Evolutionary conservation across 2,113 vertebrate genomes (phyloP).

Genomic region (Callithrix jacchus): DNA sequence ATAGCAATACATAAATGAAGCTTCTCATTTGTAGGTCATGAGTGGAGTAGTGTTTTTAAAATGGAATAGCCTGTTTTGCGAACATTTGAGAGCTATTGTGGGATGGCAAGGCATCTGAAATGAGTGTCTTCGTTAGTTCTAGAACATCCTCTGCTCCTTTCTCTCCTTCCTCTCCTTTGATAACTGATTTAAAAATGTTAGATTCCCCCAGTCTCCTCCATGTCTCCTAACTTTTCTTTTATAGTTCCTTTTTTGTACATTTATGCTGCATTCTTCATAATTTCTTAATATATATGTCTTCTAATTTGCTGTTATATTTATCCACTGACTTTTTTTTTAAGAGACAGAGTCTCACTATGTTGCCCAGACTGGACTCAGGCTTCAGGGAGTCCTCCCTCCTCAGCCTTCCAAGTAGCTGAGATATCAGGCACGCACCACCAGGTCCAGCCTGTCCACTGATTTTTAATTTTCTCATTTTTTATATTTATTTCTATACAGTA

Average conservation of each 20-base stretch:
- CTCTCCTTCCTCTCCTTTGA: not conserved
- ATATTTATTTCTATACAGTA: not conserved
- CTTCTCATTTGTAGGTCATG: not conserved
- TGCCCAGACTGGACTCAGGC: too few species aligned
- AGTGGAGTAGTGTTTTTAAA: not conserved
- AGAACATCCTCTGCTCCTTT: not conserved
- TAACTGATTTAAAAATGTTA: slow-evolving; percentile 6
- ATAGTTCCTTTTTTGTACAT: not conserved
- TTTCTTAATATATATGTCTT: not conserved
- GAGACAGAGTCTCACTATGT: too few species aligned
- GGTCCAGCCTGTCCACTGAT: too few species aligned
- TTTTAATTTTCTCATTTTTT: not conserved
- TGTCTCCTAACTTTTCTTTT: not conserved
- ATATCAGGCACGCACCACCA: too few species aligned
- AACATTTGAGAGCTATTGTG: not conserved
- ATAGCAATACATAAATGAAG: not conserved
- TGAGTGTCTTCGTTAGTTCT: slow-evolving; percentile 12
- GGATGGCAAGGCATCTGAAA: slow-evolving; percentile 9
- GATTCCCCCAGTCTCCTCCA: not conserved
- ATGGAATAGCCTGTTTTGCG: not conserved
- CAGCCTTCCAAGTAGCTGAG: too few species aligned
- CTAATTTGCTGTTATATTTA: not conserved
- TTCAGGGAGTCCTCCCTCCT: too few species aligned
- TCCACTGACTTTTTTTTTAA: not conserved
- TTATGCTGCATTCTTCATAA: not conserved